These are phyloP conservation scores for Amphiprion percula DNA, from an alignment of 2,113 vertebrate species.

Conservation along the genomic window DNA sequence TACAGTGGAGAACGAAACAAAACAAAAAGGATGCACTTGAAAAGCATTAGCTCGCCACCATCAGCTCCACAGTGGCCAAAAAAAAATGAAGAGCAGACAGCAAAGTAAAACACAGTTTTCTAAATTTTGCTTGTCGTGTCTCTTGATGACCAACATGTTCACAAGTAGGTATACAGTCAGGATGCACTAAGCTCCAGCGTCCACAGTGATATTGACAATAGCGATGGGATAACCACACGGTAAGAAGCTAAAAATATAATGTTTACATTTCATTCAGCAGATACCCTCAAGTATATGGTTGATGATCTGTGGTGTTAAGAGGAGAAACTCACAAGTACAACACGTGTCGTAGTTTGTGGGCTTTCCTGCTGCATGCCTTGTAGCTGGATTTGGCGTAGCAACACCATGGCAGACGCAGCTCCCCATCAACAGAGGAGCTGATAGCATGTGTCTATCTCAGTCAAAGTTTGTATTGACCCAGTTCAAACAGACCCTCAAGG, in stretches of 20 bases:
- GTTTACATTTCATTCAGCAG: slow-evolving; percentile 61
- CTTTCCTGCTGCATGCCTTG: slow-evolving; percentile 31
- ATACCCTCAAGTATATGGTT: slow-evolving; percentile 41
- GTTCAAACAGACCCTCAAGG: slow-evolving; percentile 75
- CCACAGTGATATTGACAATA: slow-evolving; percentile 62
- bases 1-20: slow-evolving; percentile 43
- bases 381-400: slow-evolving; percentile 19
- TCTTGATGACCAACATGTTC: slow-evolving; percentile 47
- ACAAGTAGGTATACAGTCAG: slow-evolving; percentile 63
- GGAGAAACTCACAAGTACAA: slow-evolving; percentile 55
- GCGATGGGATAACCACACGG: slow-evolving; percentile 57
- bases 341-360: slow-evolving; percentile 40
- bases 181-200: slow-evolving; percentile 63
- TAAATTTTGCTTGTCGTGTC: slow-evolving; percentile 41
- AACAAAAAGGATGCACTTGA: slow-evolving; percentile 54
- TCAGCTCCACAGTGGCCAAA: slow-evolving; percentile 49
- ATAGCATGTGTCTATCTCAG: slow-evolving; percentile 35
- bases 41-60: slow-evolving; percentile 60
- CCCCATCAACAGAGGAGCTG: slow-evolving; percentile 39
- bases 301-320: slow-evolving; percentile 33
- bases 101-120: slow-evolving; percentile 46
- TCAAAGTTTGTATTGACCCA: slow-evolving; percentile 68
- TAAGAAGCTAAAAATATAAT: slow-evolving; percentile 54
- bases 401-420: slow-evolving; percentile 25
- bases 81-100: slow-evolving; percentile 29